Base-by-base conservation (phyloP, 2,888 invertebrate species). In the Thymelicus sylvestris region DNA sequence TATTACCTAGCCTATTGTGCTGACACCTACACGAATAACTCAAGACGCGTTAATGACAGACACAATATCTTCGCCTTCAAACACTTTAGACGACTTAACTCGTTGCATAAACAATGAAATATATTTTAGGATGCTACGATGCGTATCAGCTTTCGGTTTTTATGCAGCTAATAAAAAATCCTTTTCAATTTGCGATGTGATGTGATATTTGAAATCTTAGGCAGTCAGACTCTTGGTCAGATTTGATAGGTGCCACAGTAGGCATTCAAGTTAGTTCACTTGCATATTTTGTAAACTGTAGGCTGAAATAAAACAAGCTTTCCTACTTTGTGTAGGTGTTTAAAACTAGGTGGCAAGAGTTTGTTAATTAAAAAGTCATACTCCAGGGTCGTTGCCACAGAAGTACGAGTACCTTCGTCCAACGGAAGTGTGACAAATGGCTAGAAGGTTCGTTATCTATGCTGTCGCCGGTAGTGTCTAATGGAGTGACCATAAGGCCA, bases 401-500 rank as follows among this genome's bases (percentile, higher is more conserved):
- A 31, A 63, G 65, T 19, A 12, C 7, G 24, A 19, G 19, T 31
- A 31, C 31, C 31, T 31, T 31, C 19, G 55, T 41, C 52, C 52
- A 38, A 5, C 65, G 65, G 65, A 65, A 65, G 55, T 65, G 55
- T 19, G 52, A 38, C 50, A 15, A 47, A 50, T 13, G 13, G 38
- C n/a, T 50, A 41, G 65, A 41, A 41, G 65, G 39, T 10, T 64
- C 50, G 38, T 65, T 65, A 64, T 55, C 64, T 55, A 65, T 55
- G 39, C 65, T 65, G 55, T 55, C 52, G 65, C 55, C 65, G 13
- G 55, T 55, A 44, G 52, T 41, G 15, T 65, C 55, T 65, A 65
- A 65, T 65, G 41, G 55, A 41, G 55, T 65, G 48, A 6, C 65
- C 65, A 65, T 55, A 65, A 41, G 48, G 1, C 65, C 65, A 65